Evolutionary conservation across 2,888 invertebrate species (phyloP), one percentile per base, ranked within the genome.

Genomic region (Amiota minor): DNA sequence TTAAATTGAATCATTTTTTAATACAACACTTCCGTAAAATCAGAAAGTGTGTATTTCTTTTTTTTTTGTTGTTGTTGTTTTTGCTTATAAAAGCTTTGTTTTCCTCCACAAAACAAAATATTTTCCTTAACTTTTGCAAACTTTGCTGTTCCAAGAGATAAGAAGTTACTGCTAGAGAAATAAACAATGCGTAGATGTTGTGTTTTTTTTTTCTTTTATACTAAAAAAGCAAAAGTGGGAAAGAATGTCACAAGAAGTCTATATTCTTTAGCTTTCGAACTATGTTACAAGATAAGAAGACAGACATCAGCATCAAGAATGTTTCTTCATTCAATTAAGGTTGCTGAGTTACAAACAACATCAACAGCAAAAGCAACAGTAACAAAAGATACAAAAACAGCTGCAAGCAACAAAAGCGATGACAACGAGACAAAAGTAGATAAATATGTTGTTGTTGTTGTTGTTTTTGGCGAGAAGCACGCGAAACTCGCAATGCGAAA

Each of bases 251-350:
- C 35, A 35, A 35, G 35, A 35, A 35, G 35, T 35, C 35, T 35
- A 35, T 35, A 35, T 35, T 35, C 2, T 35, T 35, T 35, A 35
- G 35, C 35, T 35, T 35, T 35, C 35, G 35, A 35, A 35, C 35
- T 35, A 35, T 35, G 35, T 35, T 35, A n/a, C 53, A 50, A 9
- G 53, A 12, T 50, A 50, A 50, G 14, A 10, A 8, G 12, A 62
- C 64, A 45, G 50, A 50, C 62, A 49, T 49, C 50, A 23, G 20
- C 18, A n/a, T 12, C 67, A 67, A 35, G 35, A 35, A 67, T 20
- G 50, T 67, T 67, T 20, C 49, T 16, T 20, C 67, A 50, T 67
- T 67, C 67, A 67, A 67, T 67, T 67, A 67, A 67, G 67, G 50
- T 67, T 20, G 20, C 50, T 23, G 35, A 62, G 23, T 20, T 12